Conservation (phyloP, 2,888 invertebrate genomes). For the Thymelicus acteon region DNA sequence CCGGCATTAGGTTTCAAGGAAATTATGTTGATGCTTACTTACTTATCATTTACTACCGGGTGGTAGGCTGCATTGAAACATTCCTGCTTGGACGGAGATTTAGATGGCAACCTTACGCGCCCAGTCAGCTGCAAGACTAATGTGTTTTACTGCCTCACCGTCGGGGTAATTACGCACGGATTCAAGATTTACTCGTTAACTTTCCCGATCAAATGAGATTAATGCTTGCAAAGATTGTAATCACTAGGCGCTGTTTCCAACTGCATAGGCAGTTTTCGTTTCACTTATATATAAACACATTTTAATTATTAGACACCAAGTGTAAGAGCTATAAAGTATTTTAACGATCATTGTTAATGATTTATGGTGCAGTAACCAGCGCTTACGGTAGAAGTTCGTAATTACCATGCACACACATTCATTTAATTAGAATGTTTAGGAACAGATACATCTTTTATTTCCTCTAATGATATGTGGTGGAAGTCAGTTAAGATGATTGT, state of each 20-base stretch:
- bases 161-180: slow-evolving; percentile 45
- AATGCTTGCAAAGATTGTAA: slow-evolving; percentile 49
- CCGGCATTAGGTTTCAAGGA: slow-evolving; percentile 7
- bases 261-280: slow-evolving; percentile 40
- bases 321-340: slow-evolving; percentile 57
- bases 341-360: slow-evolving; percentile 51
- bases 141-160: slow-evolving; percentile 40
- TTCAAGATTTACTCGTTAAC: slow-evolving; percentile 46
- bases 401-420: slow-evolving; percentile 38
- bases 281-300: slow-evolving; percentile 46
- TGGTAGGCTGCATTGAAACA: slow-evolving; percentile 29
- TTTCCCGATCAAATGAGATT: slow-evolving; percentile 50
- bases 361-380: slow-evolving; percentile 61
- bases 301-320: slow-evolving; percentile 64
- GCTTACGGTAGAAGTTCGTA: slow-evolving; percentile 53
- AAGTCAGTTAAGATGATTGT: too few relatives aligned
- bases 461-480: background rate
- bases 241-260: slow-evolving; percentile 45
- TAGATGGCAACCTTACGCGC: slow-evolving; percentile 26
- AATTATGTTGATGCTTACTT: background rate
- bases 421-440: slow-evolving; percentile 33
- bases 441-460: background rate
- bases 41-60: slow-evolving; percentile 26
- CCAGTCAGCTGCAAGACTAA: slow-evolving; percentile 40
- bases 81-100: slow-evolving; percentile 33